Base-by-base conservation (phyloP, 2,797 vertebrate genomes). In the Clangula hyemalis region DNA sequence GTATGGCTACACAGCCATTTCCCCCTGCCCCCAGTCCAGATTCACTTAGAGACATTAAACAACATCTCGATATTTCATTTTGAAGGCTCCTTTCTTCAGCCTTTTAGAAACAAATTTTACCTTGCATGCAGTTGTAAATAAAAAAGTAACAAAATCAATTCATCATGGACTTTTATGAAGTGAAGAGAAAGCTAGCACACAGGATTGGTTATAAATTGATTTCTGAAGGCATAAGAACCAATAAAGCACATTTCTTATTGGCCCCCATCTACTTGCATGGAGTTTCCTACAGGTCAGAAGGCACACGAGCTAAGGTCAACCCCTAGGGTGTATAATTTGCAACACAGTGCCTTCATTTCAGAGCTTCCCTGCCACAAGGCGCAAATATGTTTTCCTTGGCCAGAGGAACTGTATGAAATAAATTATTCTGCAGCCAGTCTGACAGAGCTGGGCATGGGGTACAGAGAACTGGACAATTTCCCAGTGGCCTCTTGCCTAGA, bases 381-480 rank as follows among this genome's bases (percentile, higher is more conserved):
- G 66, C 72, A 28, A 90, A 96, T 94, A 88, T 98, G 97, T 98
- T 98, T 98, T 97, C 96, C 97, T 98, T 98, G 98, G 98, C 98
- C 88, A n/a, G 65, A 73, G 82, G 79, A 94, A 71, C 87, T 68
- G 96, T 85, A 95, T 91, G 96, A 98, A 98, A 98, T 98, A 98
- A 98, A 98, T 98, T 96, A 98, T 96, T 96, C 96, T 97, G 97
- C 96, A 89, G 97, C 96, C 97, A 97, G 97, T 93, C 97, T 98
- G 98, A 97, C 97, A 98, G 97, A 97, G 95, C 92, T 97, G 98
- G 98, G 98, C 98, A 98, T 84, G 91, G 98, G 98, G 97, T 96
- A 97, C 95, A 97, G 97, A 97, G 97, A 97, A 88, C 98, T 97
- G 97, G 98, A 97, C 89, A 89, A 92, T 54, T 97, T 98, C 98